Evolutionary conservation across 2,113 vertebrate species (phyloP).

Genomic region (Malurus alboscapulatus): DNA sequence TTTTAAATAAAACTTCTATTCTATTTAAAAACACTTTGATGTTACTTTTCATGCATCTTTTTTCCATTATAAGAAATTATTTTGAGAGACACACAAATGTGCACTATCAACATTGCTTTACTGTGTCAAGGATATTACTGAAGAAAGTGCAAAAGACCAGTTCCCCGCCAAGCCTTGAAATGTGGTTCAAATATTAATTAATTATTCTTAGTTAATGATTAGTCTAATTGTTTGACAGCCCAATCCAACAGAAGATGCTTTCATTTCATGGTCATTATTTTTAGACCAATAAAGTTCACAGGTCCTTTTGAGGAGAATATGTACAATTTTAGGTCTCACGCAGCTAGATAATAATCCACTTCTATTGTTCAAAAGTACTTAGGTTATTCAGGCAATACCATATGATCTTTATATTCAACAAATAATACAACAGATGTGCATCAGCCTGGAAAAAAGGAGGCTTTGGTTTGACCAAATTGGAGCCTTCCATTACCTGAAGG

Average conservation of each 20-base stretch:
- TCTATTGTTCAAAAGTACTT: neutral
- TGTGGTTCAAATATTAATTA: neutral
- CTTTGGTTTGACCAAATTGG: neutral
- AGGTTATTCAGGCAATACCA: neutral
- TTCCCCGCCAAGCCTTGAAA: neutral
- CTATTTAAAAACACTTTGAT: constrained; percentile 18
- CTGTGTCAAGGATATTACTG: neutral
- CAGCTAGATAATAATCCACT: neutral
- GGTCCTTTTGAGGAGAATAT: neutral
- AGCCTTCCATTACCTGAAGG: neutral
- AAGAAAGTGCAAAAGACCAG: neutral
- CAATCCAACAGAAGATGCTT: neutral
- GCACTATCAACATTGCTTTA: neutral
- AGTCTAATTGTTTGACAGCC: neutral
- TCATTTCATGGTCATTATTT: neutral
- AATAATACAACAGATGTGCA: neutral
- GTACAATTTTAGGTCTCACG: neutral
- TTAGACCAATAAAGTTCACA: neutral
- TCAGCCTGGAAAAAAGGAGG: neutral
- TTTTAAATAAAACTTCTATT: constrained; percentile 25
- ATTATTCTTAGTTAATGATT: neutral
- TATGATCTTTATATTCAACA: neutral
- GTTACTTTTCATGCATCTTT: neutral
- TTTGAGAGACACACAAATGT: neutral
- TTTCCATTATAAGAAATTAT: neutral